Evolutionary conservation across 1,140 invertebrate genomes (phyloP), one percentile per base, ranked within the genome.

Genomic region (Nasonia giraulti): DNA sequence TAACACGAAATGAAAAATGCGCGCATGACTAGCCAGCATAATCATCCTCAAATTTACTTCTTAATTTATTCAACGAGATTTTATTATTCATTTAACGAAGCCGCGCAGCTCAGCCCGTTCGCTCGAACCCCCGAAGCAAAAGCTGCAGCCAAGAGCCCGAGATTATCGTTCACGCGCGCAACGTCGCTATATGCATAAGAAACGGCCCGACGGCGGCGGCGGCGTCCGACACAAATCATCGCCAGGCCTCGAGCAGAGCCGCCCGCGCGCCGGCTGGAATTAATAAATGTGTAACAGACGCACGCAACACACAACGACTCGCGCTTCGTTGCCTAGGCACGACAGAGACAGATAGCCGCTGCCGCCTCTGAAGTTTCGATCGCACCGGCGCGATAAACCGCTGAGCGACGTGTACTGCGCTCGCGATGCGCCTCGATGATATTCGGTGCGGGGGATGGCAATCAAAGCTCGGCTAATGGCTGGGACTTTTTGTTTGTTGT

Each of bases 51-150:
- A 80, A 84, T 80, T 80, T 69, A 62, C 77, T 84, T 75, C 71
- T 84, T 84, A 84, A 84, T 84, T 84, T 80, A 84, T 84, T 84
- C 83, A 84, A 74, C 83, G 68, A 74, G 68, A 84, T 84, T 84
- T 84, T 80, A 84, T 84, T 84, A 84, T 84, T 84, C 83, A 84
- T 84, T 80, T 84, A 80, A 31, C 66, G 27, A 27, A n/a, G 40
- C 8, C 27, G 73, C 27, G 73, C 31, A 11, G 73, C 12, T 2
- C 14, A 5, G 12, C 12, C 17, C 14, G 50, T 50, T 50, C 17
- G 20, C 17, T n/a, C 17, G 73, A 40, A 44, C 2, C 31, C 73
- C 33, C 73, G 73, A 31, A 75, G 37, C 23, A n/a, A 4, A 33
- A 31, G 68, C 68, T 11, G 23, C 23, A 71, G 17, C 20, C 27